Evolutionary conservation across 2,797 vertebrate genomes (phyloP), one percentile per base, ranked within the genome.

Genomic region (Darevskia mixta): DNA sequence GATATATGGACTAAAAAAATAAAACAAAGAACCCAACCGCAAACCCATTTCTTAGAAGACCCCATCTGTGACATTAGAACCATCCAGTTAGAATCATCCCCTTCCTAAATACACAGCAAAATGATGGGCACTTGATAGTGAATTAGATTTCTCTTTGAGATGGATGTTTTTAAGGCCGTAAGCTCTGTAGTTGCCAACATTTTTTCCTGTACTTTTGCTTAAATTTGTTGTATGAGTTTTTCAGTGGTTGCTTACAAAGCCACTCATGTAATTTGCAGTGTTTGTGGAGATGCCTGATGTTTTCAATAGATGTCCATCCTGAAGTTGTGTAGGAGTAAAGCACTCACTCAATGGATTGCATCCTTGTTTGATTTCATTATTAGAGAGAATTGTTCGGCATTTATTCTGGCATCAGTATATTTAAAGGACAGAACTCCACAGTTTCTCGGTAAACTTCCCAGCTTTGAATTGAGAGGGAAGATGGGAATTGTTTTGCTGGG

Each of bases 51-150:
- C 91, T 87, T 80, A 75, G 87, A 2, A 66, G 69, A 55, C 76
- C 87, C 75, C 77, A 35, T 92, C 66, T 82, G n/a, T 87, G 88
- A 95, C 92, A 91, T 35, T 41, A 0, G 83, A 80, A 86, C 11
- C 69, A 85, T 92, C 88, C 1, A 32, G 29, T 90, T 87, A 81
- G 43, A 71, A 75, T 7, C 20, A 38, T 17, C 11, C 71, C 17
- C 71, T 35, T 55, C 49, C n/a, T 2, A 35, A 18, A 79, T n/a
- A 58, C 49, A 67, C 25, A 27, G 41, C 25, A 43, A 66, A 82
- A 67, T 82, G 35, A 82, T 29, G 8, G 23, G 8, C 77, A 55
- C 49, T 79, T 79, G n/a, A 17, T 32, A 58, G 29, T 79, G 6
- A 41, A 5, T 8, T 43, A 27, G 43, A 25, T 72, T 25, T 25